These are phyloP conservation scores for Momotus momota DNA, from an alignment of 2,797 vertebrate species.

Conservation along the genomic window DNA sequence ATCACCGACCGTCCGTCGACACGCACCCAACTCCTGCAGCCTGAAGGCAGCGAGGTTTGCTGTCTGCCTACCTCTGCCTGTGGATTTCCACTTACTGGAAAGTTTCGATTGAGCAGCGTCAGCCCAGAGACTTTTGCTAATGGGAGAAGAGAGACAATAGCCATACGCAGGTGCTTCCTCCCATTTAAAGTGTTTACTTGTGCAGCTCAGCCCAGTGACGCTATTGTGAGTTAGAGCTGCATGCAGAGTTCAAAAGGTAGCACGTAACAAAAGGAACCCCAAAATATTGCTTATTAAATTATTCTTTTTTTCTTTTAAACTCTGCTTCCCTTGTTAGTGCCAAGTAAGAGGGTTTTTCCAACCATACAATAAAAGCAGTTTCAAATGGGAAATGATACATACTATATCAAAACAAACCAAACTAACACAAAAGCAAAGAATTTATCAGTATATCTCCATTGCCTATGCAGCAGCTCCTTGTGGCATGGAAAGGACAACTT, in stretches of 20 bases:
- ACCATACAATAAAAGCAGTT: conserved; percentile 15
- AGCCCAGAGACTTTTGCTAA: conserved; percentile 12
- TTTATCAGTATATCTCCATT: background rate
- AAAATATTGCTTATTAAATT: conserved; percentile 53
- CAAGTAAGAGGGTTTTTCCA: conserved; percentile 54
- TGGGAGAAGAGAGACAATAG: conserved; percentile 68
- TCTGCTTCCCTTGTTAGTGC: conserved; percentile 44
- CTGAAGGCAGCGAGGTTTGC: background rate
- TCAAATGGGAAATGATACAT: conserved; percentile 52
- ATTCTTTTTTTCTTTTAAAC: conserved; percentile 21
- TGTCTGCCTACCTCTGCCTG: background rate
- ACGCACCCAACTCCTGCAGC: background rate
- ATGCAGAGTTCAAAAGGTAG: conserved; percentile 63
- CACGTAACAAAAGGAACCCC: conserved; percentile 56
- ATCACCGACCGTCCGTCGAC: background rate
- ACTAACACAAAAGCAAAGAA: background rate
- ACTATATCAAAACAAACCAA: conserved; percentile 3
- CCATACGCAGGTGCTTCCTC: conserved; percentile 80
- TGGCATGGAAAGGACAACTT: background rate
- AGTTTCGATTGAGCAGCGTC: background rate
- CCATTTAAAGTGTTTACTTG: conserved; percentile 77
- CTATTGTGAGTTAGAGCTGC: conserved; percentile 23
- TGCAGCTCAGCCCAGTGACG: conserved; percentile 48
- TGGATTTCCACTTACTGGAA: background rate
- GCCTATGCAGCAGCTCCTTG: background rate